A percentile compares a stretch with the other conserved stretches of the same genome.
phyloP scores from a whole-genome alignment of 2,888 invertebrate species.

The Dyspetes luteomarginatus region DNA sequence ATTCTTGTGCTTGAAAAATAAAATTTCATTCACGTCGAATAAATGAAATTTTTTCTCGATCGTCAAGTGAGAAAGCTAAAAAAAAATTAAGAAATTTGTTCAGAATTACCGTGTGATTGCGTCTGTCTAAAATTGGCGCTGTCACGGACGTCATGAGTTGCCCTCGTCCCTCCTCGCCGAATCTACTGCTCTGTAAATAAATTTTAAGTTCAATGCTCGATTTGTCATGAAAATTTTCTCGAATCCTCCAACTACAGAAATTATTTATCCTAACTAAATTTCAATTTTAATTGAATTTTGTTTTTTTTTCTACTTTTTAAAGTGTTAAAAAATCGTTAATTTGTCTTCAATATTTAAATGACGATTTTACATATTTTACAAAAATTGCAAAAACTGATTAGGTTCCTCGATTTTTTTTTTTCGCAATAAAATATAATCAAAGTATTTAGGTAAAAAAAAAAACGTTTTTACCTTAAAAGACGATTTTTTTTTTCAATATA shows the following conservation, averaged over 20 bases:
- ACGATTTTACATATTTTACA: no score
- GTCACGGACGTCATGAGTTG: conserved; percentile 97
- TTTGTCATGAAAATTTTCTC: not conserved
- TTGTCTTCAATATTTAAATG: no score
- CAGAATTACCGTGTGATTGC: conserved; percentile 92
- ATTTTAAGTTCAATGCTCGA: conserved; percentile 18
- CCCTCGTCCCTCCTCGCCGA: conserved; percentile 88
- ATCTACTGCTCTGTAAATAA: conserved; percentile 87
- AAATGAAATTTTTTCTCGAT: conserved; percentile 2
- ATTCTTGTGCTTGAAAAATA: not conserved
- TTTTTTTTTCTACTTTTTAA: no score
- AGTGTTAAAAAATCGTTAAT: no score
- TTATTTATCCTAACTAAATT: no score
- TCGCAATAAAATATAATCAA: not conserved
- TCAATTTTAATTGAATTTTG: no score
- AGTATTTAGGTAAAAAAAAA: no score
- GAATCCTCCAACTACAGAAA: not conserved
- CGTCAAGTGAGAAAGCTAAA: not conserved
- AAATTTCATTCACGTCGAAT: not conserved
- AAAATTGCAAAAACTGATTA: not conserved
- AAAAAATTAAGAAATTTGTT: not conserved
- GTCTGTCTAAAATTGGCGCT: conserved; percentile 96
- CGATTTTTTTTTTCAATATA: no score
- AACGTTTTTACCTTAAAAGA: no score
- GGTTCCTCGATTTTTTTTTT: not conserved